Evolutionary conservation across 1,140 invertebrate genomes (phyloP).

Genomic region (Saccostrea cuccullata): DNA sequence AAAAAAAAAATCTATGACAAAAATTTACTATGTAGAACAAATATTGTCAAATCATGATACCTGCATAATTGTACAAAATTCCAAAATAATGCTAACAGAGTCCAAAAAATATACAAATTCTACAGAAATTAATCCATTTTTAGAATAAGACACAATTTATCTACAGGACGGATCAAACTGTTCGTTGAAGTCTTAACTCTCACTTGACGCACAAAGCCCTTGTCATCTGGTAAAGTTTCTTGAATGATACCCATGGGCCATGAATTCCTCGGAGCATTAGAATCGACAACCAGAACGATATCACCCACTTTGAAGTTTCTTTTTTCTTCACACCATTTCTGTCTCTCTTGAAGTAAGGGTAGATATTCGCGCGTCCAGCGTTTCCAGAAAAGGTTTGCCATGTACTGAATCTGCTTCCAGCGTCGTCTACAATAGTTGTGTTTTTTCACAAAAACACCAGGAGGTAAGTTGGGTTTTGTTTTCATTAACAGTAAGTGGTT

Average conservation of each 20-base stretch:
- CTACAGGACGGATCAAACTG: slow-evolving; percentile 41
- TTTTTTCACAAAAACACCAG: slow-evolving; percentile 52
- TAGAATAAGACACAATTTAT: slow-evolving; percentile 48
- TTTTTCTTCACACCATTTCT: slow-evolving; percentile 56
- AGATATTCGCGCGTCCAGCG: slow-evolving; percentile 62
- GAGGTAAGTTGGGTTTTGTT: slow-evolving; percentile 43
- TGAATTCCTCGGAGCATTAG: slow-evolving; percentile 49
- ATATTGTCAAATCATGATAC: too few relatives aligned
- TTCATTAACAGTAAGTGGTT: slow-evolving; percentile 52
- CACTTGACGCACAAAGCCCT: slow-evolving; percentile 55
- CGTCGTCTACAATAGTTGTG: slow-evolving; percentile 46
- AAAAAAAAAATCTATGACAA: too few relatives aligned
- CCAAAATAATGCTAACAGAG: too few relatives aligned
- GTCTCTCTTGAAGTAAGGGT: slow-evolving; percentile 53
- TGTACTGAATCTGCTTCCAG: slow-evolving; percentile 58
- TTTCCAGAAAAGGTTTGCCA: slow-evolving; percentile 61
- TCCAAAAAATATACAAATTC: neutral
- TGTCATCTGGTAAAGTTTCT: slow-evolving; percentile 36
- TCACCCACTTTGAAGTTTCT: slow-evolving; percentile 60
- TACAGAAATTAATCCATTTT: slow-evolving; percentile 3
- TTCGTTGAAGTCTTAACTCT: slow-evolving; percentile 54
- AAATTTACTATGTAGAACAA: too few relatives aligned
- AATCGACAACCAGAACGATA: slow-evolving; percentile 58
- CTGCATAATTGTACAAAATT: too few relatives aligned
- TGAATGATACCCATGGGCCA: slow-evolving; percentile 53